Percentiles rank a stretch among this genome's conserved stretches.
Conservation (phyloP, 1,140 invertebrate genomes). For the Atta texana region DNA sequence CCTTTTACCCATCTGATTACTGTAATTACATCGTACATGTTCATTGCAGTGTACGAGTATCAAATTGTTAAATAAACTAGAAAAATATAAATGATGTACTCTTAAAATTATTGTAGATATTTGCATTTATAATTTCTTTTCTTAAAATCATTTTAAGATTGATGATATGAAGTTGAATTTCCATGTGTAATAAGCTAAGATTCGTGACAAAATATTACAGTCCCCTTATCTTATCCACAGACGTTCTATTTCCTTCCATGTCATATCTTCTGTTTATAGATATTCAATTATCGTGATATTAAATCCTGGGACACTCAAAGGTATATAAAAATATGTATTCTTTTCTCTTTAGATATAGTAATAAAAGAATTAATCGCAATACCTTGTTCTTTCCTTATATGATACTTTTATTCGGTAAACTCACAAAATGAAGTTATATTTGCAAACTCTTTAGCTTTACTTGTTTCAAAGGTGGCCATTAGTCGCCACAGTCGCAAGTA, state of each 20-base stretch:
- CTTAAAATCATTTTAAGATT: neutral
- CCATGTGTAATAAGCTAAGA: conserved; percentile 9
- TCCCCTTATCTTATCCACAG: neutral
- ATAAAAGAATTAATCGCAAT: conserved; percentile 14
- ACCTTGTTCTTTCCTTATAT: neutral
- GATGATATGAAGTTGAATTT: conserved; percentile 13
- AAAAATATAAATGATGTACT: neutral
- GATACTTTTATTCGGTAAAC: neutral
- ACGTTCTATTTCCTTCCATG: conserved; percentile 25
- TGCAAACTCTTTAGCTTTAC: neutral
- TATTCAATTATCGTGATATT: conserved; percentile 39
- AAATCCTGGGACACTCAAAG: neutral
- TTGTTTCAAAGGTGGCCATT: conserved; percentile 11
- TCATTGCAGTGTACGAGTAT: neutral
- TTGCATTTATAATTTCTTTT: neutral
- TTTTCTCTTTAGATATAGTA: neutral
- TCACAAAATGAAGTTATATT: conserved; percentile 33
- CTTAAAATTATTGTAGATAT: neutral
- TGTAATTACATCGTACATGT: neutral
- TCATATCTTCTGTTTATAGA: conserved; percentile 32
- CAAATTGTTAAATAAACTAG: neutral
- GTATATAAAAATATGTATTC: neutral
- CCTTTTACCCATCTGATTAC: conserved; percentile 13
- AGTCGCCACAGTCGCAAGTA: neutral
- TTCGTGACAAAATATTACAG: neutral